A percentile compares a stretch with the other conserved stretches of the same genome.
Conservation (phyloP, 2,797 vertebrate species). For the Threskiornis aethiopicus region DNA sequence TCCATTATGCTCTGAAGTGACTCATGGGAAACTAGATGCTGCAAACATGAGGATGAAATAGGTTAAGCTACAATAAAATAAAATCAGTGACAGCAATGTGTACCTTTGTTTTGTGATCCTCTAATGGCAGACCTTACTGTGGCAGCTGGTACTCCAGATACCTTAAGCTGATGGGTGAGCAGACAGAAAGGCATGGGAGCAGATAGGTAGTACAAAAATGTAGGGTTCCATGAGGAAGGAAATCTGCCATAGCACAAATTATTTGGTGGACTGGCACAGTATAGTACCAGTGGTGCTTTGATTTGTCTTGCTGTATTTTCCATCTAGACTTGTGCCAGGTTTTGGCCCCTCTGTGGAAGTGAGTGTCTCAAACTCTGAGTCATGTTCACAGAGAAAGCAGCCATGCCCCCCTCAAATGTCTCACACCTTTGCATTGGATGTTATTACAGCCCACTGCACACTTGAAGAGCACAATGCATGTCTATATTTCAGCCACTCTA, state of each 20-base stretch:
- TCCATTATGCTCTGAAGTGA: slow-evolving; percentile 15
- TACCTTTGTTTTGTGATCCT: neutral
- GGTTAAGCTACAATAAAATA: neutral
- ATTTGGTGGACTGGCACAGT: neutral
- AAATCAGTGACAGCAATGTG: neutral
- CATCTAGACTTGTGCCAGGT: neutral
- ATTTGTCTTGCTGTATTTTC: neutral
- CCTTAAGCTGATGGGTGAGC: neutral
- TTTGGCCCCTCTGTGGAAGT: neutral
- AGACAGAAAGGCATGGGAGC: neutral
- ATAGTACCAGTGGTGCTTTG: neutral
- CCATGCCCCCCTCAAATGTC: neutral
- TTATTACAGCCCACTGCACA: neutral
- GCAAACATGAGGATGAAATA: neutral
- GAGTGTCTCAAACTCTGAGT: neutral
- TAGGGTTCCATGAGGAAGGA: neutral
- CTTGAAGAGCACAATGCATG: neutral
- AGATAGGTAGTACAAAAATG: neutral
- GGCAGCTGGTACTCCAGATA: neutral
- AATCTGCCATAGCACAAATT: neutral
- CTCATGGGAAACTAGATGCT: neutral
- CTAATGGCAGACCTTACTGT: neutral
- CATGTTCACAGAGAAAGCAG: neutral
- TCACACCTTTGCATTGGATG: neutral
- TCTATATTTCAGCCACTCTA: neutral